Percentiles rank a stretch among this genome's conserved stretches.
These are phyloP conservation scores for Anastrepha obliqua DNA, from an alignment of 1,140 invertebrate genomes.

Conservation along the genomic window DNA sequence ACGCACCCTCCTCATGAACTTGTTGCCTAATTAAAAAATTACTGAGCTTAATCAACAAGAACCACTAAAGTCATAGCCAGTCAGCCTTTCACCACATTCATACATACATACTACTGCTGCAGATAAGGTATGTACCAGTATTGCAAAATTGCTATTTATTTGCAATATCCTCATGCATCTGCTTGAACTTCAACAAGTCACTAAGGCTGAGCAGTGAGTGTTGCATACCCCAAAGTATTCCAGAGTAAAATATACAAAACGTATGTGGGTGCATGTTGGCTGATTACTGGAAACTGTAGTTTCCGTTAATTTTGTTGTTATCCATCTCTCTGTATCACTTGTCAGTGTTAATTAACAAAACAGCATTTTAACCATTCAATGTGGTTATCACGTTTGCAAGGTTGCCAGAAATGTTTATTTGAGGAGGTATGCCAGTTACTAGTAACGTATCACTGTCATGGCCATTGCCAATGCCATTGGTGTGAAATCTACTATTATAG, in stretches of 20 bases:
- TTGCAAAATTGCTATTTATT: background rate
- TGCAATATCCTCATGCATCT: constrained; percentile 8
- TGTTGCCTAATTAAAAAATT: constrained; percentile 42
- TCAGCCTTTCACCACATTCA: background rate
- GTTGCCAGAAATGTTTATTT: background rate
- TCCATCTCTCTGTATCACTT: background rate
- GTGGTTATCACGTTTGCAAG: constrained; percentile 14
- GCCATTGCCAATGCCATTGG: background rate
- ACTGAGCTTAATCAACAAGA: constrained; percentile 29
- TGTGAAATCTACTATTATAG: background rate
- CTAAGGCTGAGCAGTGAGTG: background rate
- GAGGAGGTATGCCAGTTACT: background rate
- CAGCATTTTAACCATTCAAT: constrained; percentile 27
- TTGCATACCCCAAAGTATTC: background rate
- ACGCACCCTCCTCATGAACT: background rate
- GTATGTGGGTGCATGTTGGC: constrained; percentile 10
- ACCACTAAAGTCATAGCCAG: background rate
- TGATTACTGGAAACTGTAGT: background rate
- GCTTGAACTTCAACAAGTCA: background rate
- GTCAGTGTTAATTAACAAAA: constrained; percentile 52
- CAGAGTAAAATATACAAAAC: background rate
- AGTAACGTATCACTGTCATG: background rate
- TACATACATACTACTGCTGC: background rate
- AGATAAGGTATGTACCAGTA: background rate
- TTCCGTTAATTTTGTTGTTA: background rate